These are phyloP conservation scores for Ariopsis seemanni DNA, from an alignment of 2,113 vertebrate genomes.

Conservation along the genomic window DNA sequence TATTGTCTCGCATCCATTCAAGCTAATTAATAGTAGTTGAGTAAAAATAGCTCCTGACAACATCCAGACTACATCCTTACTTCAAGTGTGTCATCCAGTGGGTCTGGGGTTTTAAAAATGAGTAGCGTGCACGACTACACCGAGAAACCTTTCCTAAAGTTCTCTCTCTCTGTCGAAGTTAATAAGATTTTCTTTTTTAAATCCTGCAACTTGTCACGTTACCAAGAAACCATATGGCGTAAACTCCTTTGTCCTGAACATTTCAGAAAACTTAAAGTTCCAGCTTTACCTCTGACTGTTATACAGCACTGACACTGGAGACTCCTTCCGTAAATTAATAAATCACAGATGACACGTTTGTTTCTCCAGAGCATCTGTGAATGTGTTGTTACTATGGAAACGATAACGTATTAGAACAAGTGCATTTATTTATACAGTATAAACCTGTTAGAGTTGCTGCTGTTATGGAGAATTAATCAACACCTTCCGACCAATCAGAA, in stretches of 20 bases:
- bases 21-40: neutral
- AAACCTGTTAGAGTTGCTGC: neutral
- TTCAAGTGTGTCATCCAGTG: neutral
- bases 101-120: neutral
- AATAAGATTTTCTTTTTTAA: neutral
- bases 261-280: too few species aligned
- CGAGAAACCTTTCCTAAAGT: neutral
- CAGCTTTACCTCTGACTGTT: too few species aligned
- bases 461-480: neutral
- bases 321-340: too few species aligned
- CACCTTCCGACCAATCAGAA: neutral
- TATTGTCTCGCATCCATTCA: neutral
- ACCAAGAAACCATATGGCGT: too few species aligned
- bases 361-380: neutral
- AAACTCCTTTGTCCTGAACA: too few species aligned
- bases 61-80: neutral
- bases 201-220: neutral
- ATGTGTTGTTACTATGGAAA: neutral
- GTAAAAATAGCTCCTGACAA: constrained; percentile 2
- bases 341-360: neutral
- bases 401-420: neutral
- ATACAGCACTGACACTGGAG: too few species aligned
- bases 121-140: neutral
- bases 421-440: too few species aligned
- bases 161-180: neutral